These are phyloP conservation scores for Crambe crambe DNA, from an alignment of 37 sponge, comb jelly and placozoan species.

Conservation along the genomic window DNA sequence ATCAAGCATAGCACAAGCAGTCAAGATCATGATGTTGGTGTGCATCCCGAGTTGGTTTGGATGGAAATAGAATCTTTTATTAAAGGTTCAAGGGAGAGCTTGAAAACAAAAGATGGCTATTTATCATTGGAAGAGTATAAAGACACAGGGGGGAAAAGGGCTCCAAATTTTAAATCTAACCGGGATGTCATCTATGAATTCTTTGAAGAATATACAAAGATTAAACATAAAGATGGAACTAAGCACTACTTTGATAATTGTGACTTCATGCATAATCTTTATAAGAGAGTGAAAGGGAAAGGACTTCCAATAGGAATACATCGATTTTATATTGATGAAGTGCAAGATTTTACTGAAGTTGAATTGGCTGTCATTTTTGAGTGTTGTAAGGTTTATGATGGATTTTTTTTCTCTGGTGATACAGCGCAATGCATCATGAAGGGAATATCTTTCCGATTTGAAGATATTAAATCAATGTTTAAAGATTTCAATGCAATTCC, in stretches of 20 bases:
- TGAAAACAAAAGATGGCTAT: conserved; percentile 36
- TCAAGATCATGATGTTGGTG: background rate
- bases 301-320: conserved; percentile 48
- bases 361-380: conserved; percentile 59
- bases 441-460: conserved; percentile 85
- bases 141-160: conserved; percentile 54
- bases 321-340: conserved; percentile 75
- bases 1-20: background rate
- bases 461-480: conserved; percentile 65
- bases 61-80: conserved; percentile 83
- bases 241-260: conserved; percentile 58
- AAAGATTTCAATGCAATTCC: conserved; percentile 1
- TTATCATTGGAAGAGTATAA: conserved; percentile 51
- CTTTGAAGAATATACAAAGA: conserved; percentile 41
- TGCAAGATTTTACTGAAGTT: conserved; percentile 82
- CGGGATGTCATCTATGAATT: conserved; percentile 49
- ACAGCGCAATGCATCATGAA: conserved; percentile 80
- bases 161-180: conserved; percentile 52
- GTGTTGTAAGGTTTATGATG: conserved; percentile 58
- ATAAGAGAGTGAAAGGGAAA: conserved; percentile 33
- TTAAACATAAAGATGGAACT: conserved; percentile 15
- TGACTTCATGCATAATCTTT: conserved; percentile 61
- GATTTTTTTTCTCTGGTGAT: conserved; percentile 69
- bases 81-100: conserved; percentile 70
- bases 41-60: conserved; percentile 63